Base-by-base conservation (phyloP, 2,113 vertebrate genomes). In the Menidia beryllina region DNA sequence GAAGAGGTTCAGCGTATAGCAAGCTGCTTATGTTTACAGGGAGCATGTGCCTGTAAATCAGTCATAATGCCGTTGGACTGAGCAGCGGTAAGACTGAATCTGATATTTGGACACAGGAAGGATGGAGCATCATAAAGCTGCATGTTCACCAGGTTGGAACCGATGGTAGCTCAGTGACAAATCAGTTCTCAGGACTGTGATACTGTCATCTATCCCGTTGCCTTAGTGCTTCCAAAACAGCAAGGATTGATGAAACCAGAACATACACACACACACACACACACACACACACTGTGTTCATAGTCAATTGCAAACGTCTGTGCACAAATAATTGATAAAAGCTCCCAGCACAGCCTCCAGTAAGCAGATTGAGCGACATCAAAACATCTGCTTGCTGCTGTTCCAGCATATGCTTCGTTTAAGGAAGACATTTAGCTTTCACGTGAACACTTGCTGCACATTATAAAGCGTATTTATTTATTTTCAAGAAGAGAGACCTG, bases 11-110 rank as follows among this genome's bases (percentile, higher is more conserved):
- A 21, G 23, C 30, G 43, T 23, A 50, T 15, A 51, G 59, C 77
- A 75, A 75, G 82, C 79, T 69, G 71, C 60, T 75, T 67, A 47
- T 86, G 83, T 82, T 86, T 82, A 85, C 77, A 76, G 34, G 53
- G 55, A 81, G 72, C 76, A 74, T 81, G 84, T 81, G 79, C 72
- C 67, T 60, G 77, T 50, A 60, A 66, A 72, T 82, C 78, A 69
- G 65, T 39, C 58, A 62, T 4, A 69, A 66, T 48, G 50, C 38
- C 43, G 54, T 50, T 21, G 45, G 50, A 23, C 21, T 4, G 59
- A 77, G 61, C 75, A 80, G 65, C 43, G 50, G 58, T 45, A 34
- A 43, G 66, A 43, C 45, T 63, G 49, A 55, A 55, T 72, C 20
- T 12, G 59, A 48, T 45, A 54, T 34, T 38, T 61, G 70, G 58